These are phyloP conservation scores for Mesoclemmys tuberculata DNA, from an alignment of 2,113 vertebrate species.

Conservation along the genomic window DNA sequence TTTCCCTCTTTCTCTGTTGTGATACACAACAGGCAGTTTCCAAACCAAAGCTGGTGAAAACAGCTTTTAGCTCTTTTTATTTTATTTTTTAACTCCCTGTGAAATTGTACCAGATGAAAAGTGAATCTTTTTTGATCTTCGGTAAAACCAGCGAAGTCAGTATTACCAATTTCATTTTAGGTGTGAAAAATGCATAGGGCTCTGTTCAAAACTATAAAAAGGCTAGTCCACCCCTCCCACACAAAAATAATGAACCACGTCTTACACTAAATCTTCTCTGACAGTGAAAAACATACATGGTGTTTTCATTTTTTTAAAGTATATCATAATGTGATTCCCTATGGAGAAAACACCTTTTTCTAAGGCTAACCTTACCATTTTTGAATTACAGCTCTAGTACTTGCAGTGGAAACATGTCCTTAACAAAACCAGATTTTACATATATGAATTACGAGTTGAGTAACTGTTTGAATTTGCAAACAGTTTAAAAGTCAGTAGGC, in stretches of 20 bases:
- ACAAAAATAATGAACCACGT: conserved; percentile 11
- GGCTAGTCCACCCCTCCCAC: background rate
- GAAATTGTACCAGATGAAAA: conserved; percentile 36
- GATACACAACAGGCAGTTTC: conserved; percentile 48
- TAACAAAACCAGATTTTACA: background rate
- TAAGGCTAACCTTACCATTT: background rate
- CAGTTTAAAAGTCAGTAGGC: background rate
- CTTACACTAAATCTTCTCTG: conserved; percentile 2
- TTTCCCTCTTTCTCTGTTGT: conserved; percentile 46
- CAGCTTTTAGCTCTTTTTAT: background rate
- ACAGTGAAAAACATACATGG: background rate
- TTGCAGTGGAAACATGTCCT: background rate
- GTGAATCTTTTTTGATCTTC: conserved; percentile 25
- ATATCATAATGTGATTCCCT: background rate
- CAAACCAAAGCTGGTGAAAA: conserved; percentile 48
- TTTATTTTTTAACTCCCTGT: background rate
- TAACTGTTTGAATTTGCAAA: background rate
- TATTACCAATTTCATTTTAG: conserved; percentile 35
- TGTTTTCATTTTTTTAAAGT: conserved; percentile 1
- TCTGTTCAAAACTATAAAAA: conserved; percentile 49
- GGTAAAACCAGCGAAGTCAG: conserved; percentile 36
- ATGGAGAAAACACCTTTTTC: background rate
- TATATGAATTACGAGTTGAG: background rate
- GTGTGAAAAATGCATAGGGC: conserved; percentile 34
- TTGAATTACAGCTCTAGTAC: background rate